Evolutionary conservation across 2,888 invertebrate species (phyloP).

Genomic region (Prosopocoilus inquinatus): DNA sequence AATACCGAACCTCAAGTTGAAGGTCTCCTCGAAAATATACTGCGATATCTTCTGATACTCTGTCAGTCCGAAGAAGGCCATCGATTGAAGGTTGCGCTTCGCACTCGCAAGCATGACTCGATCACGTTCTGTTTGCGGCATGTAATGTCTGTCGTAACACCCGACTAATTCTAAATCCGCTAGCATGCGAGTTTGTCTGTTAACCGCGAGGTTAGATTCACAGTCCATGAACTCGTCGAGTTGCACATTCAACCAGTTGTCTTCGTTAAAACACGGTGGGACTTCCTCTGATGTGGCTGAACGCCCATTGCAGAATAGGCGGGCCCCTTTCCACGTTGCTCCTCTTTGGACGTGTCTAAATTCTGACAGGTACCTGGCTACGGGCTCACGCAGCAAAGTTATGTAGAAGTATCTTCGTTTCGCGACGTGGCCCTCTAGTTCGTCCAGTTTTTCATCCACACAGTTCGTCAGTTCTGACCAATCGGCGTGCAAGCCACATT

Average conservation of each 20-base stretch:
- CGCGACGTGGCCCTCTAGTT: slow-evolving; percentile 64
- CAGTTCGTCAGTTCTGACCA: slow-evolving; percentile 95
- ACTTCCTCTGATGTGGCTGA: slow-evolving; percentile 79
- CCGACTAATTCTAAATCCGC: slow-evolving; percentile 93
- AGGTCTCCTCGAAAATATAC: slow-evolving; percentile 92
- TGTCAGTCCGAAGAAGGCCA: slow-evolving; percentile 97
- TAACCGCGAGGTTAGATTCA: slow-evolving; percentile 90
- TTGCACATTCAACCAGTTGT: slow-evolving; percentile 86
- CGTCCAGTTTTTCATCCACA: slow-evolving; percentile 87
- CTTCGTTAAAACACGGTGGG: slow-evolving; percentile 74
- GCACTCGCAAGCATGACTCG: slow-evolving; percentile 91
- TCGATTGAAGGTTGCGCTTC: slow-evolving; percentile 88
- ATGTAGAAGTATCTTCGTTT: slow-evolving; percentile 86
- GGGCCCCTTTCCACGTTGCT: slow-evolving; percentile 90
- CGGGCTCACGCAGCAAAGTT: slow-evolving; percentile 91
- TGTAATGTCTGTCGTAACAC: slow-evolving; percentile 86
- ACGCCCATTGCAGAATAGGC: slow-evolving; percentile 72
- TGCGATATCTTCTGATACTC: slow-evolving; percentile 92
- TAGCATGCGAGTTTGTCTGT: slow-evolving; percentile 97
- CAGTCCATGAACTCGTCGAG: slow-evolving; percentile 90
- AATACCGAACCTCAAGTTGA: slow-evolving; percentile 84
- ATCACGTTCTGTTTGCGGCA: slow-evolving; percentile 73
- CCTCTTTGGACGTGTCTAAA: slow-evolving; percentile 96
- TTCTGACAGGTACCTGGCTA: slow-evolving; percentile 91
- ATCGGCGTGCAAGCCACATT: slow-evolving; percentile 97